phyloP scores from a whole-genome alignment of 2,888 invertebrate genomes.

The Acrobasis repandana region DNA sequence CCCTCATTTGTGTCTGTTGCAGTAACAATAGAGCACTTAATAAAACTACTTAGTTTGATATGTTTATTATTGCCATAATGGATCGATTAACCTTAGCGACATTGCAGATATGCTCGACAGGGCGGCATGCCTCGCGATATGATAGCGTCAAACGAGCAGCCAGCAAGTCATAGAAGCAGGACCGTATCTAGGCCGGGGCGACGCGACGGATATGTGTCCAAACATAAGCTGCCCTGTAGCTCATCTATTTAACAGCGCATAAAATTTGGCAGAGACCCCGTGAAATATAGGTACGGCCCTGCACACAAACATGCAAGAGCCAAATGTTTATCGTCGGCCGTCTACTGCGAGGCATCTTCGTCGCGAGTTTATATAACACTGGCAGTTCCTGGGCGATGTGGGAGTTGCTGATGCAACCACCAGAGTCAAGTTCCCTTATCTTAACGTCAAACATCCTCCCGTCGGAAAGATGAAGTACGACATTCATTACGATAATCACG shows the following conservation, averaged over 20 bases:
- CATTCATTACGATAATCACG: constrained; percentile 70
- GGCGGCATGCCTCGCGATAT: constrained; percentile 63
- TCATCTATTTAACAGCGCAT: not conserved
- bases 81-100: constrained; percentile 42
- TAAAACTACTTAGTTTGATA: constrained; percentile 66
- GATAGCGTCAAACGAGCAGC: constrained; percentile 55
- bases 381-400: constrained; percentile 62
- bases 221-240: not conserved
- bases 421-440: constrained; percentile 80
- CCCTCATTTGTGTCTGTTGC: constrained; percentile 54
- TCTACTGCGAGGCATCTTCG: constrained; percentile 35
- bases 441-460: constrained; percentile 76
- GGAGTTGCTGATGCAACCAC: constrained; percentile 68
- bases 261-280: not conserved
- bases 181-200: constrained; percentile 30
- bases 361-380: constrained; percentile 71
- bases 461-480: constrained; percentile 79
- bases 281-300: constrained; percentile 30
- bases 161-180: constrained; percentile 35
- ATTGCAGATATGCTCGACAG: constrained; percentile 50
- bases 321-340: constrained; percentile 37
- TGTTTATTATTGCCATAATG: constrained; percentile 72
- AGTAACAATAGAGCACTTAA: constrained; percentile 42
- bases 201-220: not conserved
- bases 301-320: constrained; percentile 33